These are phyloP conservation scores for Pseudomyrmex dendroicus DNA, from an alignment of 1,140 invertebrate species.

Conservation along the genomic window DNA sequence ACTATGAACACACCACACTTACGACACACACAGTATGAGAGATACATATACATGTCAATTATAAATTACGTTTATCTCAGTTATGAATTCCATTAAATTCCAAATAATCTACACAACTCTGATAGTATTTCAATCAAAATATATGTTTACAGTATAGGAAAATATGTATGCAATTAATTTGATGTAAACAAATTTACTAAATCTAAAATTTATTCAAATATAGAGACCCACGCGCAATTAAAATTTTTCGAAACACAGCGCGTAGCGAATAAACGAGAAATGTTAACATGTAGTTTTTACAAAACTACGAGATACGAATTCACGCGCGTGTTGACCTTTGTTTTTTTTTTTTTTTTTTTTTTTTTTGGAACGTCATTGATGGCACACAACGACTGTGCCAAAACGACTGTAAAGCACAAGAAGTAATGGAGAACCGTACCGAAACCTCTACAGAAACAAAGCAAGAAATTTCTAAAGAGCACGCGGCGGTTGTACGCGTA, in stretches of 20 bases:
- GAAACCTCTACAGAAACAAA: constrained; percentile 65
- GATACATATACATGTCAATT: too few species aligned
- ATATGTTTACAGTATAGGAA: too few species aligned
- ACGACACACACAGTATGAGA: too few species aligned
- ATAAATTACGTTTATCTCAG: too few species aligned
- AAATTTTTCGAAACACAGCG: neutral
- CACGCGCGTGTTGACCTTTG: neutral
- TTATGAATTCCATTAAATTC: too few species aligned
- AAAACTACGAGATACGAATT: neutral
- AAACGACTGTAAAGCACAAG: constrained; percentile 69
- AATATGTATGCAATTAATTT: neutral
- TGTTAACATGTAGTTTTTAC: neutral
- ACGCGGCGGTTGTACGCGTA: constrained; percentile 63
- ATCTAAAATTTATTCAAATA: neutral
- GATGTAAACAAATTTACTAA: neutral
- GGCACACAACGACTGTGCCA: constrained; percentile 16
- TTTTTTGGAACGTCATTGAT: constrained; percentile 11
- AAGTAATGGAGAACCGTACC: constrained; percentile 48
- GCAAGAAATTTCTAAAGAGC: constrained; percentile 81
- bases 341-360: neutral
- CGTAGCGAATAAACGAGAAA: neutral
- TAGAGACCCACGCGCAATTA: neutral
- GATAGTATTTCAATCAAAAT: too few species aligned
- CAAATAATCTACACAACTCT: too few species aligned
- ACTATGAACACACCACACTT: too few species aligned